These are phyloP conservation scores for Dipus sagitta DNA, from an alignment of 2,797 vertebrate species.

Conservation along the genomic window DNA sequence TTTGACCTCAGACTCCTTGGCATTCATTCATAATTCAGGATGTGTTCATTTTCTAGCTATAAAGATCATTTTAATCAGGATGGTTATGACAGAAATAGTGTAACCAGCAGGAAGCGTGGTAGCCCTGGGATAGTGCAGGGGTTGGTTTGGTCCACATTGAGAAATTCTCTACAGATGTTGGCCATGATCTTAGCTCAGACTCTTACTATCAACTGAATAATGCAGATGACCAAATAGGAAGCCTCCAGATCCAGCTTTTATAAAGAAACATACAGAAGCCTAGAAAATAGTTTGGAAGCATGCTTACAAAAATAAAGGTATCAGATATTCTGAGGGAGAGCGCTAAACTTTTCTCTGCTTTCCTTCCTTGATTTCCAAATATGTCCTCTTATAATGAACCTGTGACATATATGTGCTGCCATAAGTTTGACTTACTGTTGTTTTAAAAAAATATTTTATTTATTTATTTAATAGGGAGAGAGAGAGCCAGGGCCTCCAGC, in stretches of 20 bases:
- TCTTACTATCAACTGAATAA: background rate
- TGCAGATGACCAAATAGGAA: background rate
- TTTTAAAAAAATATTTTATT: too few species aligned
- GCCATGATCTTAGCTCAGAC: background rate
- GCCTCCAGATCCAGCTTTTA: background rate
- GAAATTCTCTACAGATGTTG: fast-evolving
- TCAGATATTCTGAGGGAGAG: fast-evolving
- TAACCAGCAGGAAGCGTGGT: fast-evolving
- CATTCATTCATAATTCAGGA: background rate
- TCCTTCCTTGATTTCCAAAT: background rate
- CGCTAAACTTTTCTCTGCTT: too few species aligned
- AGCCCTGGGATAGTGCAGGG: background rate
- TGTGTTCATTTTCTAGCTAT: background rate
- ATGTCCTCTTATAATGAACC: background rate
- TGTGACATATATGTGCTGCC: background rate
- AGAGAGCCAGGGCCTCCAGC: too few species aligned
- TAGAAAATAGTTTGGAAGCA: background rate
- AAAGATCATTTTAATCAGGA: background rate
- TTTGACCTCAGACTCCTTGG: background rate
- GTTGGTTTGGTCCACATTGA: fast-evolving
- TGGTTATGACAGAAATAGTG: background rate
- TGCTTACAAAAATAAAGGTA: background rate
- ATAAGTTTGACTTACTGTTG: background rate
- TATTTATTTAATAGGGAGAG: too few species aligned
- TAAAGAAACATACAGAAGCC: background rate